A percentile compares a stretch with the other conserved stretches of the same genome.
Evolutionary conservation across 2,797 vertebrate species (phyloP).

Genomic region (Anabas testudineus): DNA sequence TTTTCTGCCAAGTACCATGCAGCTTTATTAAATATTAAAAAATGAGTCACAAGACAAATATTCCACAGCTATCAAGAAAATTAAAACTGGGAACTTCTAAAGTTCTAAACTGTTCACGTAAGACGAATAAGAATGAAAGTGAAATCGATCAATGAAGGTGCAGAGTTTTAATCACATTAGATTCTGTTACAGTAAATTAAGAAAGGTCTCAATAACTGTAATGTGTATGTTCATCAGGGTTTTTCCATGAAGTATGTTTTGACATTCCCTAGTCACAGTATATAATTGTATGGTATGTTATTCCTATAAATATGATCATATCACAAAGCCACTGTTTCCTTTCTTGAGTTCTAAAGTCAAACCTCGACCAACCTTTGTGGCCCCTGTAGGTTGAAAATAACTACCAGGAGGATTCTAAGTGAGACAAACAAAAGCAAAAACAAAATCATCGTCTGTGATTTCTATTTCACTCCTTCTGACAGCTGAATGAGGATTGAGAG

Average conservation of each 20-base stretch:
- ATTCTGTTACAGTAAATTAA: background rate
- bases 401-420: constrained; percentile 11
- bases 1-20: background rate
- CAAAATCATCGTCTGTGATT: constrained; percentile 50
- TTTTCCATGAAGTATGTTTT: too few species aligned
- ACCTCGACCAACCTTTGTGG: background rate
- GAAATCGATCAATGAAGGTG: too few species aligned
- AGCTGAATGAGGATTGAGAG: constrained; percentile 48
- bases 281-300: too few species aligned
- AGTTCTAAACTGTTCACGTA: too few species aligned
- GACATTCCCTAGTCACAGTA: too few species aligned
- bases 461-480: constrained; percentile 41
- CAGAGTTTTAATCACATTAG: too few species aligned
- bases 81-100: background rate
- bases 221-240: too few species aligned
- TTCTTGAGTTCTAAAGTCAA: background rate
- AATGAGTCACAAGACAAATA: background rate
- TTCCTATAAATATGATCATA: too few species aligned
- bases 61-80: background rate
- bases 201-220: too few species aligned
- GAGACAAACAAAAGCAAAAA: constrained; percentile 46
- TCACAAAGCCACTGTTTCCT: background rate
- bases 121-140: too few species aligned
- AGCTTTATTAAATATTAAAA: constrained; percentile 18
- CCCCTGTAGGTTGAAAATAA: constrained; percentile 24